Evolutionary conservation across 1,140 invertebrate species (phyloP).

Genomic region (Uloborus diversus): DNA sequence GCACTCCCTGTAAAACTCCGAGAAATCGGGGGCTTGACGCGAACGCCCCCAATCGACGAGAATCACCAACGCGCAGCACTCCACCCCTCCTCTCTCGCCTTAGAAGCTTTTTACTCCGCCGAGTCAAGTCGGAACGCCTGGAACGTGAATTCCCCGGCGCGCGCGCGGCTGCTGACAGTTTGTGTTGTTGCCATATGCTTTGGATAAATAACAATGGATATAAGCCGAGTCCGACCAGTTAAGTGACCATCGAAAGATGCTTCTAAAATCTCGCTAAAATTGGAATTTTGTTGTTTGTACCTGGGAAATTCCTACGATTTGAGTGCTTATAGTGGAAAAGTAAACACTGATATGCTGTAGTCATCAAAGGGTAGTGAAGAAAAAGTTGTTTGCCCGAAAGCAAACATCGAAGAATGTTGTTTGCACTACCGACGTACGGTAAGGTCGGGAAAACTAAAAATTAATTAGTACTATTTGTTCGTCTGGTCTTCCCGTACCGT

Average conservation of each 20-base stretch:
- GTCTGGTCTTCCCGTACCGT: slow-evolving; percentile 5
- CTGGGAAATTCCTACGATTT: neutral
- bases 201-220: slow-evolving; percentile 12
- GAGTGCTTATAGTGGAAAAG: neutral
- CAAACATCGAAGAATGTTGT: slow-evolving; percentile 25
- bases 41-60: neutral
- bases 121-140: neutral
- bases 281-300: neutral
- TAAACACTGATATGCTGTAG: neutral
- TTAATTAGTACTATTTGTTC: slow-evolving; percentile 7
- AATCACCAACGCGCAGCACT: neutral
- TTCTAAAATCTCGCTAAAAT: neutral
- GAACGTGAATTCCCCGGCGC: neutral
- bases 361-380: neutral
- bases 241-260: neutral
- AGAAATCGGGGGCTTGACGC: neutral
- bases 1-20: neutral
- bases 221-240: neutral
- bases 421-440: slow-evolving; percentile 35
- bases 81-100: neutral
- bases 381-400: neutral
- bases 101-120: neutral
- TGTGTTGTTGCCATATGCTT: slow-evolving; percentile 19
- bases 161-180: neutral
- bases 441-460: slow-evolving; percentile 5